Conservation (phyloP, 2,888 invertebrate genomes). For the Microchrysa polita region DNA sequence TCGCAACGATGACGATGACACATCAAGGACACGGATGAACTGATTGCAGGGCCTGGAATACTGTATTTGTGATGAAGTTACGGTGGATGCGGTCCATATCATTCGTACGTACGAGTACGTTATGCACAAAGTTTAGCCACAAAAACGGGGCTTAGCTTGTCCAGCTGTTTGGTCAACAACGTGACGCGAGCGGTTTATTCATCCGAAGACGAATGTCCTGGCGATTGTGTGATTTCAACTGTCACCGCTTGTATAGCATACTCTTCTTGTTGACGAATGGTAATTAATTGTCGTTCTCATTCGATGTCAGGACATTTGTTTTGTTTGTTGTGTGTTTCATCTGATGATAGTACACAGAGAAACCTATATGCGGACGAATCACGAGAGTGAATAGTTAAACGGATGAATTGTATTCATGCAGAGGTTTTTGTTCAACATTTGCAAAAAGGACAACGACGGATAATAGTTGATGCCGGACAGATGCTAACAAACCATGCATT, state of each 20-base stretch:
- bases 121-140: conserved; percentile 31
- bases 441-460: conserved; percentile 15
- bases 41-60: conserved; percentile 3
- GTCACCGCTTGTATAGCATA: conserved; percentile 42
- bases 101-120: too few relatives aligned
- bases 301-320: conserved; percentile 26
- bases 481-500: conserved; percentile 42
- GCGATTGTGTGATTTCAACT: conserved; percentile 46
- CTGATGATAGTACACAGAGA: too few relatives aligned
- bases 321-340: conserved; percentile 14
- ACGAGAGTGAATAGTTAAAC: conserved; percentile 20
- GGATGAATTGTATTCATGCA: conserved; percentile 8
- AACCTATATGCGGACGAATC: neutral
- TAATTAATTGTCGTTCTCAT: conserved; percentile 36
- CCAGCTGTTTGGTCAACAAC: conserved; percentile 47
- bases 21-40: too few relatives aligned
- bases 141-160: conserved; percentile 46
- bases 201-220: conserved; percentile 45
- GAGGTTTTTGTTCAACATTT: conserved; percentile 17
- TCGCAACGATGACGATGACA: conserved; percentile 3
- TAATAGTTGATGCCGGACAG: conserved; percentile 22
- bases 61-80: conserved; percentile 24
- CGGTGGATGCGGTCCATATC: conserved; percentile 13
- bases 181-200: conserved; percentile 21
- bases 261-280: conserved; percentile 44